Evolutionary conservation across 1,140 invertebrate genomes (phyloP), one percentile per base, ranked within the genome.

Genomic region (Drosophila punjabiensis): DNA sequence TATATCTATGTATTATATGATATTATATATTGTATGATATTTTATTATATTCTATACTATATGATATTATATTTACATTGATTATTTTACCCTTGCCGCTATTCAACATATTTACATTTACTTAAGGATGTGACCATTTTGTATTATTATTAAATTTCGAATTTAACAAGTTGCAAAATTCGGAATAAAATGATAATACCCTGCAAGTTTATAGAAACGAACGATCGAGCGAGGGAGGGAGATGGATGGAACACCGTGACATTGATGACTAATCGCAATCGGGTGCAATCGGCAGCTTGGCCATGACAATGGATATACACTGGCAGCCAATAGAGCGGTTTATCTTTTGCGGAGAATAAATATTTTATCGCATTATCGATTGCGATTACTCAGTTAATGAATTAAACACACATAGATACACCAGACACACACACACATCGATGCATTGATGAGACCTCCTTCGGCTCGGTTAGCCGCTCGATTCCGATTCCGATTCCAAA

Each of bases 361-460:
- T 76, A 88, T 78, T 89, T 88, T 88, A 88, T 88, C 74, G 73
- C 75, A 81, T 89, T 88, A 88, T 88, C 78, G 85, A 88, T 88
- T 88, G 64, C 81, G 79, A 84, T 88, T 89, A 89, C 85, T 67
- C 78, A 84, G 78, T 79, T 79, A 89, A 81, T 89, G 80, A 79
- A 84, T 81, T 84, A 76, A 78, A 83, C 66, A 73, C 33, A 73
- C 45, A 35, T n/a, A 41, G 14, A 33, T 10, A 68, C 16, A 24
- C 18, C 5, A 47, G 11, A 5, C 2, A 47, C 20, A 50, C 47
- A 28, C 14, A 9, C n/a, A 33, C 35, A 20, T 18, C 13, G 8
- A 14, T 43, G 35, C 28, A 18, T n/a, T 7, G 13, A 14, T 24
- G 14, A 39, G 18, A 43, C 16, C 37, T 66, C 63, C 59, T 63